Conservation (phyloP, 2,113 vertebrate species). For the Laticauda laticaudata region DNA sequence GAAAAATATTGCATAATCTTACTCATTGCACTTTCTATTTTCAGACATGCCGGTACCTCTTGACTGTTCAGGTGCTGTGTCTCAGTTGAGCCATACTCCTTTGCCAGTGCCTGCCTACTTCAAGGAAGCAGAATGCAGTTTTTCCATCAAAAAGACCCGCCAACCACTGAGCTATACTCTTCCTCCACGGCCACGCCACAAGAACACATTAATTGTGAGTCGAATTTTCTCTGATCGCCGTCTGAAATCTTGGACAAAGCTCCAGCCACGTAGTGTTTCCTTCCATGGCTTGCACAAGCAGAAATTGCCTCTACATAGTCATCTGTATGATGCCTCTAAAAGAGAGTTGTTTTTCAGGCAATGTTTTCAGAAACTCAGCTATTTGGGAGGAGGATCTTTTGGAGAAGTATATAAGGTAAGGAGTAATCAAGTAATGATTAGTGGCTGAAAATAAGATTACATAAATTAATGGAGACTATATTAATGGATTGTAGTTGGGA, state of each 20-base stretch:
- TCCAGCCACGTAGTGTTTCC: constrained; percentile 76
- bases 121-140: constrained; percentile 79
- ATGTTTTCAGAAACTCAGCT: constrained; percentile 81
- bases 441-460: background rate
- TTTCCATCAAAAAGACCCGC: constrained; percentile 80
- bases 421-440: background rate
- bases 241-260: constrained; percentile 64
- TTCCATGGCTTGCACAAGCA: constrained; percentile 54
- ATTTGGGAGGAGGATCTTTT: constrained; percentile 83
- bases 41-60: constrained; percentile 72
- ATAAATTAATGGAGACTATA: background rate
- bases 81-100: constrained; percentile 63
- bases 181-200: constrained; percentile 77
- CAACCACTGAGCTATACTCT: constrained; percentile 72
- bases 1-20: background rate
- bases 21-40: background rate
- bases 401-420: constrained; percentile 90
- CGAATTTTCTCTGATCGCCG: constrained; percentile 76
- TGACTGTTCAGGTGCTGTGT: constrained; percentile 63
- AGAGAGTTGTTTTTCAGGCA: constrained; percentile 83
- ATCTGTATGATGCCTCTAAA: constrained; percentile 75
- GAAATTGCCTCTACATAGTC: constrained; percentile 52
- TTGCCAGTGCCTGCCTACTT: constrained; percentile 78
- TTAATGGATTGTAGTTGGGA: background rate
- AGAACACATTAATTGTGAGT: constrained; percentile 75